These are phyloP conservation scores for Nudaria mundana DNA, from an alignment of 2,888 invertebrate species.

Conservation along the genomic window DNA sequence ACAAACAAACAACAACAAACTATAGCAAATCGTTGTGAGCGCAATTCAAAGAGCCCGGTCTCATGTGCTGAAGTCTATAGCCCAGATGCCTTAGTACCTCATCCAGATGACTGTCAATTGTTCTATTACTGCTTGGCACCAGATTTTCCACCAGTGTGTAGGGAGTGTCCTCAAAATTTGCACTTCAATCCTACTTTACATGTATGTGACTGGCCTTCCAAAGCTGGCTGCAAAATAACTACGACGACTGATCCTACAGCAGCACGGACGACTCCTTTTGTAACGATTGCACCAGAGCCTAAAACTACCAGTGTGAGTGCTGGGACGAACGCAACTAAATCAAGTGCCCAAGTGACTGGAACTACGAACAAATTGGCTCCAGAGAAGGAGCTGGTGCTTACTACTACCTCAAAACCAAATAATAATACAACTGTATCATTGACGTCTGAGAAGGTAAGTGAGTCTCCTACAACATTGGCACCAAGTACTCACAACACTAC, in stretches of 20 bases:
- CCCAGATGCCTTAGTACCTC: not conserved
- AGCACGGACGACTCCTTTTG: not conserved
- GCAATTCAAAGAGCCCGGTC: not conserved
- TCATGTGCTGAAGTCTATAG: not conserved
- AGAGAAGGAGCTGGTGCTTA: too few relatives aligned
- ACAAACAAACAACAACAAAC: constrained; percentile 7
- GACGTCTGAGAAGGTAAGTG: too few relatives aligned
- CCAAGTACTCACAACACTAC: too few relatives aligned
- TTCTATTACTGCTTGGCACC: constrained; percentile 34
- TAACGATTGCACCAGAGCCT: too few relatives aligned
- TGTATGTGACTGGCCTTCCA: not conserved
- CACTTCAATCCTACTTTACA: not conserved
- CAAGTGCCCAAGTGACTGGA: too few relatives aligned
- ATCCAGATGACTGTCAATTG: constrained; percentile 14
- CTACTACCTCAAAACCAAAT: too few relatives aligned
- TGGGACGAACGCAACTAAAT: too few relatives aligned
- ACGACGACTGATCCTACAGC: not conserved
- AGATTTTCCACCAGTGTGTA: constrained; percentile 7
- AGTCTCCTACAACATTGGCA: too few relatives aligned
- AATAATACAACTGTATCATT: too few relatives aligned
- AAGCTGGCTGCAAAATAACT: not conserved
- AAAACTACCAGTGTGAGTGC: too few relatives aligned
- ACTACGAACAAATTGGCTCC: too few relatives aligned
- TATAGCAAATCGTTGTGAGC: constrained; percentile 19
- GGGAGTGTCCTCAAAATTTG: not conserved